phyloP scores from a whole-genome alignment of 2,113 vertebrate species.

The Prinia subflava region DNA sequence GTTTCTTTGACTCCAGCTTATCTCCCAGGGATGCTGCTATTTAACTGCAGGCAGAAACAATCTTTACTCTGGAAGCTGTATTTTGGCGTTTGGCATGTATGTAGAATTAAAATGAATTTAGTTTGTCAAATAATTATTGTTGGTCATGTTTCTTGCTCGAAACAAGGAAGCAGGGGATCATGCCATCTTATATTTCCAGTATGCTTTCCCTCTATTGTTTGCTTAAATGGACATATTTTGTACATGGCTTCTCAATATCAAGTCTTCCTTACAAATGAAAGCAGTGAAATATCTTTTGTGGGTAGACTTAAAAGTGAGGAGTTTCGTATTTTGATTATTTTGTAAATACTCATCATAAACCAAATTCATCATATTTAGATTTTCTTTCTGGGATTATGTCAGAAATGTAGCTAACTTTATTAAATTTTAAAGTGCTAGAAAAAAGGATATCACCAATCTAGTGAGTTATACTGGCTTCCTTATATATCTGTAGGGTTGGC shows the following conservation, averaged over 20 bases:
- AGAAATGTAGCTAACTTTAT: not conserved
- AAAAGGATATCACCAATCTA: not conserved
- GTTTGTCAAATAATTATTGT: not conserved
- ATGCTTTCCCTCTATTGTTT: not conserved
- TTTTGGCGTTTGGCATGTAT: not conserved
- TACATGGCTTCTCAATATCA: not conserved
- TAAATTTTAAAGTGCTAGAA: not conserved
- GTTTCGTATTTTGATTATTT: not conserved
- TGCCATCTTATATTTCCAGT: not conserved
- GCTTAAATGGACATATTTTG: not conserved
- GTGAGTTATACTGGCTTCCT: not conserved
- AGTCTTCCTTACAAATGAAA: not conserved
- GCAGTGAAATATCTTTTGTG: not conserved
- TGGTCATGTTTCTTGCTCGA: not conserved
- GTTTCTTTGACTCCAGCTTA: not conserved
- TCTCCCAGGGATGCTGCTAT: not conserved
- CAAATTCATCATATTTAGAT: not conserved
- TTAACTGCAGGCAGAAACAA: not conserved
- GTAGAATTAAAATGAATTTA: not conserved
- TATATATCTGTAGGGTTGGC: rapidly evolving
- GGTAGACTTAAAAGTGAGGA: not conserved
- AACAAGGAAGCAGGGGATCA: not conserved
- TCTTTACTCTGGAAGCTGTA: not conserved
- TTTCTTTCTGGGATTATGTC: not conserved
- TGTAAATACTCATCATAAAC: not conserved